Base-by-base conservation (phyloP, 1,140 invertebrate species). In the Diploscapter pachys region DNA sequence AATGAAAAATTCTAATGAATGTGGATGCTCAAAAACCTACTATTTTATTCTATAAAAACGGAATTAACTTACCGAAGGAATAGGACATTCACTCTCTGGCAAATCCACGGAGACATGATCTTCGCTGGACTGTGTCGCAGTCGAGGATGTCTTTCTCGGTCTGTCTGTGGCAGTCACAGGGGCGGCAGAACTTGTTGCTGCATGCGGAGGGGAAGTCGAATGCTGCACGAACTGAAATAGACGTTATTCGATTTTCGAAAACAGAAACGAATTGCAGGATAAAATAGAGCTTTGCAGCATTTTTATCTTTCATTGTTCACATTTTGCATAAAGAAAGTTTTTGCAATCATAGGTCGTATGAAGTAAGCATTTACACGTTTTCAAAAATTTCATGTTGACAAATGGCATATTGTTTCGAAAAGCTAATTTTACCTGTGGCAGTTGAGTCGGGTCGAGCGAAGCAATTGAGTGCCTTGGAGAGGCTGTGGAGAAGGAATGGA, bases 401-500 rank as follows among this genome's bases (percentile, higher is more conserved):
- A 31, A 31, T 31, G 31, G 63, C 13, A 65, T 9, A 31, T n/a
- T 50, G 11, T 3, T 52, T 9, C 61, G 3, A 3, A 52, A 5
- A n/a, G 4, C n/a, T 4, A n/a, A 4, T 4, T 52, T 3, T 52
- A 8, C 9, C 6, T 13, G 48, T 57, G 70, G 51, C 5, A 76
- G 53, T 57, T 71, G 75, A 31, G 64, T 62, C 3, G 78, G 76
- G 53, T 79, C 78, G 50, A 79, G 52, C 4, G 71, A 72, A 13
- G 78, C 75, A 52, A 79, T 79, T 11, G 73, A 76, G 56, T 79
- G 78, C 8, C 78, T 71, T 54, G 78, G 78, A 59, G 59, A 65
- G 31, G 78, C 78, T 11, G 78, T 79, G 3, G 73, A 76, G 55
- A 80, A 80, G n/a, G 78, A 82, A 72, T 82, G 84, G 69, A 85